Conservation (phyloP, 2,113 vertebrate genomes). For the Mionectes macconnelli region DNA sequence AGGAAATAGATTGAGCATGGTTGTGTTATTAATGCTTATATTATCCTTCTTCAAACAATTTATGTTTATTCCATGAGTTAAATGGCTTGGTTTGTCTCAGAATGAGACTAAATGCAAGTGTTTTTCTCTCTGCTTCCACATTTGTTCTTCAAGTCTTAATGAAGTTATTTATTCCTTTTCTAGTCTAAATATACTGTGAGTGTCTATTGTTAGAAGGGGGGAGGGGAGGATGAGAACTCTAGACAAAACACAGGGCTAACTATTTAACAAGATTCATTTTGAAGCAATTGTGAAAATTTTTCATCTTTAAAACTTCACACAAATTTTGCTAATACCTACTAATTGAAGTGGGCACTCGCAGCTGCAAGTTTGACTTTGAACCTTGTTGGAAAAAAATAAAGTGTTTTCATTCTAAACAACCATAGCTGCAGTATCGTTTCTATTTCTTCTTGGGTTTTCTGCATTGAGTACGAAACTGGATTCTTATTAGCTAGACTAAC, state of each 20-base stretch:
- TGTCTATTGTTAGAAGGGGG: not conserved
- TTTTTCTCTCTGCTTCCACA: not conserved
- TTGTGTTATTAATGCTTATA: not conserved
- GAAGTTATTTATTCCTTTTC: not conserved
- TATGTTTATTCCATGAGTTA: not conserved
- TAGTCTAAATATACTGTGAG: not conserved
- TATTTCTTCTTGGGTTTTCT: not conserved
- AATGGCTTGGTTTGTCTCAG: not conserved
- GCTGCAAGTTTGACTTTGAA: not conserved
- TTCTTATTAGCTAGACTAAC: not conserved
- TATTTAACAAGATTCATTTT: not conserved
- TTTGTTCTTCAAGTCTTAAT: not conserved
- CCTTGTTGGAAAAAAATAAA: not conserved
- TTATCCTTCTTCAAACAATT: not conserved
- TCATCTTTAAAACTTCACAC: not conserved
- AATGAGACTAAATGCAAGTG: not conserved
- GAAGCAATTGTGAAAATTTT: not conserved
- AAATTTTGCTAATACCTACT: not conserved
- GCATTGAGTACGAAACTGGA: not conserved
- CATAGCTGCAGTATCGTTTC: not conserved
- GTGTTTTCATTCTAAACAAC: not conserved
- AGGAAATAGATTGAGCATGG: not conserved
- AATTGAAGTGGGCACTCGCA: not conserved
- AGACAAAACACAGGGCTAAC: not conserved
- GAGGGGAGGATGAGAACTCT: not conserved